Conservation (phyloP, 1,140 invertebrate species). For the Coenobita brevimanus region DNA sequence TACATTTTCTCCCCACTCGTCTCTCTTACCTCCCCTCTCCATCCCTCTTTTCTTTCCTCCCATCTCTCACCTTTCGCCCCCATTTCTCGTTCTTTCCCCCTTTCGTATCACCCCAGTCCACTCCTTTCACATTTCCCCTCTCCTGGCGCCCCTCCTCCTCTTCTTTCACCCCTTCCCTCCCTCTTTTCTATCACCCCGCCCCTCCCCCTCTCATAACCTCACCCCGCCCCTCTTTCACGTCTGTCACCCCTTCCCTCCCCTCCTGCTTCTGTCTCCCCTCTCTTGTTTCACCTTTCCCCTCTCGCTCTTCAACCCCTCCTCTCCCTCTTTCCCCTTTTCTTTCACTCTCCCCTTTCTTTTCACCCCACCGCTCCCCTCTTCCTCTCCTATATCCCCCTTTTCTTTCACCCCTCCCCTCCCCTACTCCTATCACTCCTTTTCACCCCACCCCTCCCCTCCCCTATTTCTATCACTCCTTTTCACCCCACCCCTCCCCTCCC, state of each 20-base stretch:
- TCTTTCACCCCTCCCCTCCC: too few relatives aligned
- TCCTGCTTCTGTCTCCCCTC: neutral
- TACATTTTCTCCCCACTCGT: neutral
- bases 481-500: neutral
- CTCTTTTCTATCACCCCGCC: neutral
- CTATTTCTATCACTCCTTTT: too few relatives aligned
- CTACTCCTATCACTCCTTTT: too few relatives aligned
- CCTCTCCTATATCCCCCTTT: slow-evolving; percentile 2
- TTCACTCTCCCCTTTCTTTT: slow-evolving; percentile 16
- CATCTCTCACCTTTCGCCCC: neutral
- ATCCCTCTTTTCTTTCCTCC: slow-evolving; percentile 9
- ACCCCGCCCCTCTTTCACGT: too few relatives aligned
- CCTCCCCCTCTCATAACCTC: too few relatives aligned
- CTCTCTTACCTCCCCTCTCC: slow-evolving; percentile 12
- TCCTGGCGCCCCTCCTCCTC: neutral
- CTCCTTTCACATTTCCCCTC: neutral
- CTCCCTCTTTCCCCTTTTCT: slow-evolving; percentile 13
- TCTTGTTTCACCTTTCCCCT: neutral
- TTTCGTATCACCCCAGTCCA: neutral
- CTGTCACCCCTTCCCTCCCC: neutral
- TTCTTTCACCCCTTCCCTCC: neutral
- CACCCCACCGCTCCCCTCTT: neutral
- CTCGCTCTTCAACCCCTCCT: too few relatives aligned
- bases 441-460: neutral
- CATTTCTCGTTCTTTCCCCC: too few relatives aligned